Conservation (phyloP, 2,888 invertebrate genomes). For the Macrophya alboannulata region DNA sequence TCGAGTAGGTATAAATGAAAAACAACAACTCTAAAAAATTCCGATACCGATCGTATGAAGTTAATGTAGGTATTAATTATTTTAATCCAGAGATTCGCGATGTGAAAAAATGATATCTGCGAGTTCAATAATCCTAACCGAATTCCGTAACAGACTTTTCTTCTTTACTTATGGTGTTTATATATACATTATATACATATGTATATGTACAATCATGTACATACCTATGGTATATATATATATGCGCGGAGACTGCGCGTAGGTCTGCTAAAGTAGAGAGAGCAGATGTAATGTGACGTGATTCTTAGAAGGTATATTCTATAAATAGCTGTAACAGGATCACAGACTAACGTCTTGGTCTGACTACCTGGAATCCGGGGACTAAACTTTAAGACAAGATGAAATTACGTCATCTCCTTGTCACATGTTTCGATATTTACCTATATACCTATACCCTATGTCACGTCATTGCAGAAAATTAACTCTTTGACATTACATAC, state of each 20-base stretch:
- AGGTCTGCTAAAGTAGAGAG: background rate
- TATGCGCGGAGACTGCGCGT: background rate
- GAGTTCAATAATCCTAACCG: background rate
- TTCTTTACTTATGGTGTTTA: background rate
- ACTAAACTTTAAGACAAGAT: conserved; percentile 16
- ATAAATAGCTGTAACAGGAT: conserved; percentile 54
- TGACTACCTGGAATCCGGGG: conserved; percentile 46
- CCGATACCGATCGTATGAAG: background rate
- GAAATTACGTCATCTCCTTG: conserved; percentile 41
- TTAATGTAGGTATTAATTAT: no score
- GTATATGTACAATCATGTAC: no score
- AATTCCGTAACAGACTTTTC: background rate
- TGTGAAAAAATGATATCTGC: background rate
- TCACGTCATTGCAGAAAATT: conserved; percentile 5
- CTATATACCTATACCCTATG: background rate
- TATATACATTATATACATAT: no score
- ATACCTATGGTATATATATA: background rate
- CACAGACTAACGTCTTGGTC: conserved; percentile 29
- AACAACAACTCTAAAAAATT: background rate
- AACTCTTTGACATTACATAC: background rate
- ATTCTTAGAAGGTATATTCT: conserved; percentile 51
- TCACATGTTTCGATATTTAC: conserved; percentile 24
- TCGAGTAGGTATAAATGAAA: background rate
- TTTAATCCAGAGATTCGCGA: background rate
- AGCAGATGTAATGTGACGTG: conserved; percentile 46